Percentiles rank a stretch among this genome's conserved stretches.
These are phyloP conservation scores for Dendrocincla tyrannina DNA, from an alignment of 2,797 vertebrate genomes.

Conservation along the genomic window DNA sequence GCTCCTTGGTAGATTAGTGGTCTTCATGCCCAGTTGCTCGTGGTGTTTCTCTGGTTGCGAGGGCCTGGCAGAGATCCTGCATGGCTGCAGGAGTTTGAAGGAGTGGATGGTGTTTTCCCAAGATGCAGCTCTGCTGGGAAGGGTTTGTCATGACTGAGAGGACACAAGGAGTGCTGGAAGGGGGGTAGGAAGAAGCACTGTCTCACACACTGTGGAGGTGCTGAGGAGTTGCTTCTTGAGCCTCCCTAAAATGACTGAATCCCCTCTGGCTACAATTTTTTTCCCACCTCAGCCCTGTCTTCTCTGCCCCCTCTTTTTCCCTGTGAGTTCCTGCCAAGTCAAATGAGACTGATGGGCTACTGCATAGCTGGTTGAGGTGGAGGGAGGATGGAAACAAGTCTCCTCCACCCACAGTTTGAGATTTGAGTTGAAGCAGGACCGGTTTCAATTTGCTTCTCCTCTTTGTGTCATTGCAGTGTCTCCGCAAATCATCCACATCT, in stretches of 20 bases:
- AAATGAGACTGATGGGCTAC: neutral
- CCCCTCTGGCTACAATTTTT: neutral
- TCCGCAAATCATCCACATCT: constrained; percentile 81
- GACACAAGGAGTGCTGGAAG: neutral
- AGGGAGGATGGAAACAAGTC: neutral
- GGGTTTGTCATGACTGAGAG: neutral
- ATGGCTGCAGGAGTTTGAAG: neutral
- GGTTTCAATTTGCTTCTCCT: neutral
- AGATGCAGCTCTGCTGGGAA: neutral
- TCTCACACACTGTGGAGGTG: neutral
- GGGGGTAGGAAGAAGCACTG: neutral
- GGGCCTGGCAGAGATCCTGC: neutral
- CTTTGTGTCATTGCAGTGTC: constrained; percentile 74
- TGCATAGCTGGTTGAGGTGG: neutral
- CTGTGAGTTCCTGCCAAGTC: neutral
- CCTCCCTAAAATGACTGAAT: neutral
- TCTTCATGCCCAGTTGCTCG: neutral
- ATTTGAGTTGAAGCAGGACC: neutral
- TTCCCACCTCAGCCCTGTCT: neutral
- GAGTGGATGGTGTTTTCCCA: rapidly evolving
- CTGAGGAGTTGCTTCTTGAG: neutral
- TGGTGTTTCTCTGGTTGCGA: neutral
- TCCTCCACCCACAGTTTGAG: neutral
- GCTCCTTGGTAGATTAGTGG: neutral
- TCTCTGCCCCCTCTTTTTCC: neutral